These are phyloP conservation scores for Stichopus horrens DNA, from an alignment of 53 echinoderm and acorn worm species.

Conservation along the genomic window DNA sequence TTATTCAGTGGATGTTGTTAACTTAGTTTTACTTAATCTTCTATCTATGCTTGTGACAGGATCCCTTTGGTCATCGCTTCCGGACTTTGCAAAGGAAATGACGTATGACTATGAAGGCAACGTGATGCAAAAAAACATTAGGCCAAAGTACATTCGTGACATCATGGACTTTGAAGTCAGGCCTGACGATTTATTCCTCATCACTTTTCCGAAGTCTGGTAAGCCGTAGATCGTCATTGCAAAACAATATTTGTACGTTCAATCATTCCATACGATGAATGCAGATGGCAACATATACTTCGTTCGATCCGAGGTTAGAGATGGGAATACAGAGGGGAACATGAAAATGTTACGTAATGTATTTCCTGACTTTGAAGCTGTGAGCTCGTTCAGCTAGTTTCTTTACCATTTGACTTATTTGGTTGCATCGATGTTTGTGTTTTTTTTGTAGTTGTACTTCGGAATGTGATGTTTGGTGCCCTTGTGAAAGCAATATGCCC, in stretches of 20 bases:
- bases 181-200: constrained; percentile 69
- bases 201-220: constrained; percentile 81
- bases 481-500: no score
- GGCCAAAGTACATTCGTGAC: constrained; percentile 52
- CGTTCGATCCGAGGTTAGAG: no score
- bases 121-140: constrained; percentile 53
- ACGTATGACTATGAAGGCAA: constrained; percentile 55
- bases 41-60: not conserved
- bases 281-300: not conserved
- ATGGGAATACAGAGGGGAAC: no score
- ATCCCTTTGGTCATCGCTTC: constrained; percentile 37
- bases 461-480: no score
- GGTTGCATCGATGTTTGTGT: no score
- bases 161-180: constrained; percentile 77
- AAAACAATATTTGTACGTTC: not conserved
- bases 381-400: no score
- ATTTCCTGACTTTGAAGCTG: no score
- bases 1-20: no score
- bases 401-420: no score
- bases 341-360: no score
- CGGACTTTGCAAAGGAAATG: constrained; percentile 52
- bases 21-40: not conserved
- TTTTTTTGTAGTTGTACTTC: no score
- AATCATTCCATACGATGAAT: not conserved
- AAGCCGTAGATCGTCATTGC: not conserved